Evolutionary conservation across 2,888 invertebrate species (phyloP), one percentile per base, ranked within the genome.

Genomic region (Notocelia uddmanniana): DNA sequence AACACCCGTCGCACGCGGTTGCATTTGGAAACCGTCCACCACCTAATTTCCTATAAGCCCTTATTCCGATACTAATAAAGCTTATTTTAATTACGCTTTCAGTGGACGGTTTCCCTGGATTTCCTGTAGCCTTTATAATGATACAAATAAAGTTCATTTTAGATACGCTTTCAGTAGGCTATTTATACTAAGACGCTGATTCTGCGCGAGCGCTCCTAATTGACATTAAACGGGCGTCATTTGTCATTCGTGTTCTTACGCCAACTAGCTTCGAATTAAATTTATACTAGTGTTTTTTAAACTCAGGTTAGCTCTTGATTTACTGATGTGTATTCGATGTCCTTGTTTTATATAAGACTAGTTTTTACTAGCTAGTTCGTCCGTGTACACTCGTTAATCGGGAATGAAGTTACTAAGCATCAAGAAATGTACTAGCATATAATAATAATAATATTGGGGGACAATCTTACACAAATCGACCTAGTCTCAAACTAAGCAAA

Each of bases 141-240:
- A 50, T 34, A 15, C 2, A 48, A 2, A n/a, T 62, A 72, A 48
- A 55, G 71, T 54, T 23, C 23, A 48, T 3, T 21, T 26, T 34
- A n/a, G 15, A 63, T 50, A 50, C 62, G 48, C 48, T 19, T 48
- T 19, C 54, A 31, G 50, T 54, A 45, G 59, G 64, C 59, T 70
- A 86, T 85, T 86, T 86, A 86, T 86, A 84, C 81, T 77, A 75
- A 79, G 80, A 77, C 79, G 77, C 69, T 63, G 80, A 79, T 81
- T 83, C 81, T 75, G 76, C 75, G 78, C 79, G 83, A 83, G 83
- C 82, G 82, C 81, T 79, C 77, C 87, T 91, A 91, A 91, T 91
- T 90, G 91, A 90, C 89, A 86, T 87, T 88, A 89, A 90, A 89
- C 82, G 84, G 78, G 81, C 79, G 81, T 80, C 86, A 85, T 89